phyloP scores from a whole-genome alignment of 2,797 vertebrate genomes.

The Sebastes ruberrimus region DNA sequence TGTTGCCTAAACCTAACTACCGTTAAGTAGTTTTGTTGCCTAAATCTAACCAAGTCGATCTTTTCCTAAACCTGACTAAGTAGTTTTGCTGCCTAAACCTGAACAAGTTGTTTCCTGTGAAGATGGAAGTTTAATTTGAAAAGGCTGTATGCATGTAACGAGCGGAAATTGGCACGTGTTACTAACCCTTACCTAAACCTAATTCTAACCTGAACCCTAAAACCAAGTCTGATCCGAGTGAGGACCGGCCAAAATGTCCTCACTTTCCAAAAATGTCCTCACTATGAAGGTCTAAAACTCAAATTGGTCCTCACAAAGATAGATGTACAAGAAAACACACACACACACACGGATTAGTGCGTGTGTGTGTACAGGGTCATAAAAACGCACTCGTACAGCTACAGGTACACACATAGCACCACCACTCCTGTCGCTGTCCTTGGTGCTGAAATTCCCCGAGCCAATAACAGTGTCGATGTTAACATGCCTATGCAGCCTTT shows the following conservation, averaged over 20 bases:
- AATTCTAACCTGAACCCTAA: neutral
- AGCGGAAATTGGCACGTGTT: rapidly evolving
- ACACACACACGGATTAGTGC: neutral
- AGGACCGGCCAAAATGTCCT: neutral
- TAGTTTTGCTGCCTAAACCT: no score
- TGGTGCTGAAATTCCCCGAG: conserved; percentile 56
- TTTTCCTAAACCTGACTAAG: no score
- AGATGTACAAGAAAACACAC: neutral
- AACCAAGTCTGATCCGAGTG: neutral
- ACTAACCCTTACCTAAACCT: neutral
- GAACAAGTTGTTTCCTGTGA: no score
- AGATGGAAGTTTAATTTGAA: neutral
- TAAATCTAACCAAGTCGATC: no score
- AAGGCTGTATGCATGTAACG: neutral
- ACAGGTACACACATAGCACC: neutral
- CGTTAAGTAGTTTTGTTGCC: no score
- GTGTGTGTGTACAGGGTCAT: conserved; percentile 7
- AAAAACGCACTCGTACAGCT: neutral
- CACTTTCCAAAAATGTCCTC: neutral
- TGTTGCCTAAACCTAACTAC: no score
- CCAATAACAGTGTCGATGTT: conserved; percentile 42
- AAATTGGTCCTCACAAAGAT: neutral
- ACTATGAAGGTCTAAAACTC: neutral
- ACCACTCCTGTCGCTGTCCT: conserved; percentile 27
- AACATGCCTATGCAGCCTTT: conserved; percentile 15